These are phyloP conservation scores for Oligia fasciuncula DNA, from an alignment of 2,888 invertebrate genomes.

Conservation along the genomic window DNA sequence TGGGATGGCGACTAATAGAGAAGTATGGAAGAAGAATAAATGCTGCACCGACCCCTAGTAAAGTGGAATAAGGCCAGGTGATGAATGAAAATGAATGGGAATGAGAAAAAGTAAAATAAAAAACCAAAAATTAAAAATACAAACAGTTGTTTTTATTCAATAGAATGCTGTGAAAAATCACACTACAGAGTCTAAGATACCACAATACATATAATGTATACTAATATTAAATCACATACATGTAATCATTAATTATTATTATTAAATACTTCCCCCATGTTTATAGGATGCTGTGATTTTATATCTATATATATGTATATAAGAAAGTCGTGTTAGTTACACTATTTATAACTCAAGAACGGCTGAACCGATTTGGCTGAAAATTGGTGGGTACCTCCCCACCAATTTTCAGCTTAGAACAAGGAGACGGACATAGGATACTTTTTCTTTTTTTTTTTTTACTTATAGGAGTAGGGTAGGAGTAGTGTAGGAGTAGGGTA, in stretches of 20 bases:
- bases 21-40: neutral
- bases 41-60: neutral
- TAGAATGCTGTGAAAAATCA: constrained; percentile 66
- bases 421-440: too few species aligned
- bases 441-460: too few species aligned
- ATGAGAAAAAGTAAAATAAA: constrained; percentile 47
- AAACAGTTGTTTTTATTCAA: constrained; percentile 65
- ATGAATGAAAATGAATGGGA: neutral
- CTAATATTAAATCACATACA: constrained; percentile 66
- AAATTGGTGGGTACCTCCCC: too few species aligned
- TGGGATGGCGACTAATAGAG: neutral
- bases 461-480: too few species aligned
- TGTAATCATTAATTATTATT: constrained; percentile 56
- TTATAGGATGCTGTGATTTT: constrained; percentile 5
- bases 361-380: too few species aligned
- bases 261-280: constrained; percentile 27
- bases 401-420: too few species aligned
- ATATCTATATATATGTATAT: too few species aligned
- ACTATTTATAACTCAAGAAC: too few species aligned
- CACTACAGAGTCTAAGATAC: constrained; percentile 57
- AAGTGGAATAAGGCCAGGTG: neutral
- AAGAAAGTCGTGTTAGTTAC: too few species aligned
- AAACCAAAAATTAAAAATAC: constrained; percentile 59
- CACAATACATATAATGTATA: constrained; percentile 70
- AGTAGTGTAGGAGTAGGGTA: too few species aligned